Evolutionary conservation across 2,797 vertebrate genomes (phyloP).

Genomic region (Eulemur coronatus): DNA sequence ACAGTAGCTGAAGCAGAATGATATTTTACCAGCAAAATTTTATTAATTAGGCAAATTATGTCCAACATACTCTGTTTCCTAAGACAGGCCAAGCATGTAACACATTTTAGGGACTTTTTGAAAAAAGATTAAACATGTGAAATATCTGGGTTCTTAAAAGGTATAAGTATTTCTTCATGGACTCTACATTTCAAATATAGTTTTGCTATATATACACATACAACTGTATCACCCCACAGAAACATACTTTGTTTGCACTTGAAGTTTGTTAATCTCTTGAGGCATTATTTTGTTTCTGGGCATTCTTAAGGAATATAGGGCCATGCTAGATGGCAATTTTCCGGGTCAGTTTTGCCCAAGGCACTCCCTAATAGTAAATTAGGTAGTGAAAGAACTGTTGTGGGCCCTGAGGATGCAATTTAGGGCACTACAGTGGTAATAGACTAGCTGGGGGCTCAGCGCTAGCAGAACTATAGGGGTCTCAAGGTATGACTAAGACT

Average conservation of each 20-base stretch:
- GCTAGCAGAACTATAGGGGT: neutral
- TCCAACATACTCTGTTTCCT: neutral
- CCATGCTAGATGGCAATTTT: neutral
- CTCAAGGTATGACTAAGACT: neutral
- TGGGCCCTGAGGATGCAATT: constrained; percentile 13
- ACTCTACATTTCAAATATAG: neutral
- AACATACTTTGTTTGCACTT: neutral
- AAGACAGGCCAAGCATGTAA: neutral
- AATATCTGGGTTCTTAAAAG: neutral
- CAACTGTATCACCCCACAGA: neutral
- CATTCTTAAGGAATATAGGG: constrained; percentile 1
- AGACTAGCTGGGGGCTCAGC: neutral
- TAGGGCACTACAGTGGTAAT: neutral
- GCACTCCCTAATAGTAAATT: constrained; percentile 33
- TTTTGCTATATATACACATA: neutral
- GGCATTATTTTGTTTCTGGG: constrained; percentile 34
- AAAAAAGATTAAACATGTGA: neutral
- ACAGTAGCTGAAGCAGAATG: neutral
- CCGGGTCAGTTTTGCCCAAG: constrained; percentile 36
- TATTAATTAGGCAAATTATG: neutral
- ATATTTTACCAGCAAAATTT: neutral
- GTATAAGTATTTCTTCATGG: neutral
- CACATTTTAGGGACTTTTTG: neutral
- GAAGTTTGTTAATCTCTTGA: constrained; percentile 22
- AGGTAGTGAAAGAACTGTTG: neutral